Evolutionary conservation across 2,113 vertebrate genomes (phyloP).

Genomic region (Echinops telfairi): DNA sequence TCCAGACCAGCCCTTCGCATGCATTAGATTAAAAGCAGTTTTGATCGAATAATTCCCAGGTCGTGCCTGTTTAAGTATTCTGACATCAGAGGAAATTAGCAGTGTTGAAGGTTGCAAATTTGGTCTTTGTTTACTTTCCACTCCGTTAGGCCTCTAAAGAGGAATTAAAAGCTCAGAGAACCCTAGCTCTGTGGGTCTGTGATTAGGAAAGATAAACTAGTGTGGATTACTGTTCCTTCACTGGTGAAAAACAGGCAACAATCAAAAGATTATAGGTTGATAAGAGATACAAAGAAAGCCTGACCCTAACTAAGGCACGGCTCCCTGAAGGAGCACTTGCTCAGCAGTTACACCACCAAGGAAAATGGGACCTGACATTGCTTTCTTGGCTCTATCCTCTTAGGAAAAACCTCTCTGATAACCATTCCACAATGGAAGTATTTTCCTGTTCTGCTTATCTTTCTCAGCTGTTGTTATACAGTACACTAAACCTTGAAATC

Average conservation of each 20-base stretch:
- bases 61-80: slow-evolving; percentile 90
- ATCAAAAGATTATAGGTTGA: slow-evolving; percentile 90
- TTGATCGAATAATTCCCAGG: slow-evolving; percentile 90
- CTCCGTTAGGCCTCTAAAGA: slow-evolving; percentile 89
- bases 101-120: slow-evolving; percentile 89
- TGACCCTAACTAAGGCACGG: slow-evolving; percentile 83
- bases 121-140: slow-evolving; percentile 92
- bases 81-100: slow-evolving; percentile 93
- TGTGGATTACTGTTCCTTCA: slow-evolving; percentile 90
- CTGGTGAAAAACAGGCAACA: slow-evolving; percentile 88
- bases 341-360: background rate
- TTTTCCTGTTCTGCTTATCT: slow-evolving; percentile 7
- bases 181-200: slow-evolving; percentile 86
- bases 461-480: slow-evolving; percentile 4
- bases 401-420: background rate
- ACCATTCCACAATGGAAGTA: background rate
- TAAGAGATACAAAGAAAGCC: slow-evolving; percentile 86
- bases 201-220: slow-evolving; percentile 91
- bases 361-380: background rate
- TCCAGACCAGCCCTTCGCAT: slow-evolving; percentile 86
- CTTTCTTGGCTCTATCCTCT: slow-evolving; percentile 34
- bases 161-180: slow-evolving; percentile 91
- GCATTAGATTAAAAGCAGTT: slow-evolving; percentile 89
- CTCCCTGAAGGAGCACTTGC: slow-evolving; percentile 72
- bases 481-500: background rate